Evolutionary conservation across 53 echinoderm and acorn worm genomes (phyloP), one percentile per base, ranked within the genome.

Genomic region (Holothuria leucospilota): DNA sequence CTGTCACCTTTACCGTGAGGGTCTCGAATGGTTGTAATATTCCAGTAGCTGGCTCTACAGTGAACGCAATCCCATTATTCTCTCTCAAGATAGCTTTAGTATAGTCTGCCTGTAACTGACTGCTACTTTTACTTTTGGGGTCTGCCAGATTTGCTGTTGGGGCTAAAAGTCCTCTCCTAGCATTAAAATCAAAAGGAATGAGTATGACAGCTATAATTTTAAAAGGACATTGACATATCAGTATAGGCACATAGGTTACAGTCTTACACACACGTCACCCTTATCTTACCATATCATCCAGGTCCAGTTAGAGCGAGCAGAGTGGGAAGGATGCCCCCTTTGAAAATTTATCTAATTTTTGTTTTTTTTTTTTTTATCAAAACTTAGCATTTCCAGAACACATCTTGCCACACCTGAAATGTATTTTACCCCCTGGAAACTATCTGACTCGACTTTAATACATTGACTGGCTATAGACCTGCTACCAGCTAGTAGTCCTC

Each of bases 91-190:
- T 90, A 14, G 94, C 99, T 88, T 92, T 99, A 71, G 90, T 88
- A 65, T 88, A 91, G 67, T 99, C 99, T 7, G 92, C 64, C 66
- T 93, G 89, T 52, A 90, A 81, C 88, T 95, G 90, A 62, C 90
- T 84, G 12, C 86, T 72, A 41, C 93, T 96, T 51, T 94, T 94
- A 82, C 99, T 99, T 64, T 85, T 74, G 18, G 99, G 99, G 84
- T 99, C 95, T 15, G 95, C 93, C n/a, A 99, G 85, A 87, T 99
- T 99, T 52, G 91, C 89, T 20, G 99, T 99, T 2, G 94, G 90
- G 28, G 85, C 90, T 77, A 99, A 81, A 59, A 99, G 68, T 24
- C 93, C 91, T 46, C 93, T 87, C 64, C 94, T 95, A 23, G 67
- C 16, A 82, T 70, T 72, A 7, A 38, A 25, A 34, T 60, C 49